These are phyloP conservation scores for Norana najaformis DNA, from an alignment of 2,888 invertebrate species.

Conservation along the genomic window DNA sequence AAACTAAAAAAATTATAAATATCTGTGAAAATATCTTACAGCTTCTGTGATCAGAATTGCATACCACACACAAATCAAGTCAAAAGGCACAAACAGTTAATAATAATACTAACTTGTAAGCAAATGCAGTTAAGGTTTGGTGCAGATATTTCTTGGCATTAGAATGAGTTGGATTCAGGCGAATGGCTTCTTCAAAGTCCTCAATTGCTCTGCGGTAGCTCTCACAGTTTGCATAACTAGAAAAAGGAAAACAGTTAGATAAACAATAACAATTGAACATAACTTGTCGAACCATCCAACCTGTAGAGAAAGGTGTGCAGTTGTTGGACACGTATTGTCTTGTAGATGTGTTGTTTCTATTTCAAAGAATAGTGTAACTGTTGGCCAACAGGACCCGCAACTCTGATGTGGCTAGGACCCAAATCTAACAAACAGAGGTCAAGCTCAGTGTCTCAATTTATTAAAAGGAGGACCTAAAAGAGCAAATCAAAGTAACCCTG, in stretches of 20 bases:
- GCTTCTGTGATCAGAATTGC: neutral
- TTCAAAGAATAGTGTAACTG: too few relatives aligned
- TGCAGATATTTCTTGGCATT: constrained; percentile 93
- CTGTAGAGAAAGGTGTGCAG: neutral
- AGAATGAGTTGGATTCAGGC: constrained; percentile 83
- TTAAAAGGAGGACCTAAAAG: neutral
- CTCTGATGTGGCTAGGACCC: too few relatives aligned
- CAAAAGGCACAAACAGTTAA: neutral
- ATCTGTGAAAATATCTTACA: neutral
- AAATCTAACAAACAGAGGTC: too few relatives aligned
- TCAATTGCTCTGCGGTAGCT: constrained; percentile 90
- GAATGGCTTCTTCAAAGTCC: constrained; percentile 88
- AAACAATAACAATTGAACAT: neutral
- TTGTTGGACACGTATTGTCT: neutral
- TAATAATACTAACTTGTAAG: constrained; percentile 67
- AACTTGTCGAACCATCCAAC: neutral
- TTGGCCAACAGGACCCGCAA: too few relatives aligned
- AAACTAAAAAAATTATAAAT: neutral
- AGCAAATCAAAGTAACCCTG: neutral
- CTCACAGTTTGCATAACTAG: constrained; percentile 83
- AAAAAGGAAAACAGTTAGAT: constrained; percentile 38
- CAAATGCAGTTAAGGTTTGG: constrained; percentile 86
- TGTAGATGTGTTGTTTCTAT: neutral
- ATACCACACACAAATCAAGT: too few relatives aligned
- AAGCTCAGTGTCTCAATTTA: neutral